These are phyloP conservation scores for Rhimphoctona megacephalus DNA, from an alignment of 2,888 invertebrate species.

Conservation along the genomic window DNA sequence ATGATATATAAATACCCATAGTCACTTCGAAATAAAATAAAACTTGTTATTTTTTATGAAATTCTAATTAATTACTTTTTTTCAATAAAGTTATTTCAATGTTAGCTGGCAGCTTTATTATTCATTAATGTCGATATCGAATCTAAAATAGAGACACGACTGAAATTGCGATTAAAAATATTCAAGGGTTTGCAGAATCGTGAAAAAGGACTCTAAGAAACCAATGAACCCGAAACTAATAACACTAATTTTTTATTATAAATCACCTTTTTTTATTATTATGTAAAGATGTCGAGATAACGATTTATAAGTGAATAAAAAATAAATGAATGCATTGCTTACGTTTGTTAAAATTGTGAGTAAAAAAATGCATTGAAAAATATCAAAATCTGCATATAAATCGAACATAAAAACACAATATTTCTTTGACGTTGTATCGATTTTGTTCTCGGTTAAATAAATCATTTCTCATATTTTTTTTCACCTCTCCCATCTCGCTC, in stretches of 20 bases:
- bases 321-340: not conserved
- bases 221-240: not conserved
- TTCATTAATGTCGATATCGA: not conserved
- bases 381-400: not conserved
- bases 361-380: not conserved
- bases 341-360: not conserved
- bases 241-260: not conserved
- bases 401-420: not conserved
- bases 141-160: not conserved
- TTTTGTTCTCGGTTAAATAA: not conserved
- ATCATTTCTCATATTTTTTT: slow-evolving; percentile 2
- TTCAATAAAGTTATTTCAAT: not conserved
- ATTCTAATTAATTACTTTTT: not conserved
- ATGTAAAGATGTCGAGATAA: not conserved
- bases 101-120: slow-evolving; percentile 11
- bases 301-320: not conserved
- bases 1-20: not conserved
- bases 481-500: not conserved
- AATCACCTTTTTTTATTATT: not conserved
- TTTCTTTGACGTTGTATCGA: not conserved
- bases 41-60: slow-evolving; percentile 5
- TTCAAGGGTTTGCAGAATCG: not conserved
- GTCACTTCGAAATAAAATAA: not conserved
- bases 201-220: not conserved
- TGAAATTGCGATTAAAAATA: not conserved